Evolutionary conservation across 2,888 invertebrate species (phyloP), one percentile per base, ranked within the genome.

Genomic region (Ornithoptera priamus): DNA sequence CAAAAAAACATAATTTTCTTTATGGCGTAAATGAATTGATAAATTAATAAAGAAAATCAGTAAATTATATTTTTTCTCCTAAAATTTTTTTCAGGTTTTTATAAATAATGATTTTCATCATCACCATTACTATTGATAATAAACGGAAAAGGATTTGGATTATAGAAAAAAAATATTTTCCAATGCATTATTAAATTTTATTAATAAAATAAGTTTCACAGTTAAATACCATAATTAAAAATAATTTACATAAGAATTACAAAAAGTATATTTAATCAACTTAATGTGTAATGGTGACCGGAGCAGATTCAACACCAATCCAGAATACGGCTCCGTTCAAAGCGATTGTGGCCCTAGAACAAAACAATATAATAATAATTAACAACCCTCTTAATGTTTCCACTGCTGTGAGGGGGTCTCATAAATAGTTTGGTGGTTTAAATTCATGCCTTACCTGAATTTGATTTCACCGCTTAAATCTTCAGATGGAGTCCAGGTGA

Each of bases 291-390:
- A 95, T 94, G 84, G 93, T 93, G 69, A 95, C 88, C 61, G 93
- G 93, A 67, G 93, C 94, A 50, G 94, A 94, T 80, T 95, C 94
- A 65, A 95, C 93, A 62, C 93, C 93, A 5, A 95, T 95, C 96
- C 96, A 96, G 89, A 95, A 96, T 18, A 93, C 93, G 8, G 93
- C 95, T n/a, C 95, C 95, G 81, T 95, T 94, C 80, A 93, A 87
- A 53, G 94, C 96, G 68, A 96, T 93, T 56, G 96, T 96, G 20
- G 93, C 95, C 80, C 95, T 95, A 90, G 78, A 94, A 93, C 73
- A 75, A 75, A 53, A 63, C 53, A 50, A 30, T 15, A 46, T 46
- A 46, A 46, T 2, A 46, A 4, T 15, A 46, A 15, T 15, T 2
- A 15, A 46, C 12, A 46, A 1, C 12, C 15, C 46, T 15, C 15